Evolutionary conservation across 2,113 vertebrate species (phyloP).

Genomic region (Atractosteus spatula): DNA sequence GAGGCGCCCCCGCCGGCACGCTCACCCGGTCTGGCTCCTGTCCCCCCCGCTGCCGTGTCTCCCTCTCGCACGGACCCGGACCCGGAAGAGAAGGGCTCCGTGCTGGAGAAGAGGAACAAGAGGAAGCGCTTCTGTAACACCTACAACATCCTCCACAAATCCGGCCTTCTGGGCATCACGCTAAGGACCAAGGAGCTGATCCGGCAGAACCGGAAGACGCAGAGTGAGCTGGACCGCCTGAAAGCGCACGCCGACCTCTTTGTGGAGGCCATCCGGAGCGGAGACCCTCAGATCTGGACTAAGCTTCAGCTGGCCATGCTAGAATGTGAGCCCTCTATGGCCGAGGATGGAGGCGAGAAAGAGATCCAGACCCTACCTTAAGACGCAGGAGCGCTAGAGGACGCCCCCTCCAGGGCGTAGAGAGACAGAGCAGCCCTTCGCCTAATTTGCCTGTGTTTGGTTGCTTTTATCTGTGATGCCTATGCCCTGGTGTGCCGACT

Average conservation of each 20-base stretch:
- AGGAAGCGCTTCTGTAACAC: slow-evolving; percentile 85
- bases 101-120: slow-evolving; percentile 59
- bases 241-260: slow-evolving; percentile 82
- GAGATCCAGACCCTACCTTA: slow-evolving; percentile 16
- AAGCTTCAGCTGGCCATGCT: slow-evolving; percentile 75
- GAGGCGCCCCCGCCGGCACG: not conserved
- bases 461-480: too few relatives aligned
- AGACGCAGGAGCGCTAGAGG: not conserved
- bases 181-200: slow-evolving; percentile 91
- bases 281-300: slow-evolving; percentile 80
- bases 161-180: slow-evolving; percentile 82
- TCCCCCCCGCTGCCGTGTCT: slow-evolving; percentile 15
- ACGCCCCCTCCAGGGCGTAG: too few relatives aligned
- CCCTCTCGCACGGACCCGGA: slow-evolving; percentile 1
- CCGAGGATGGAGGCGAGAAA: slow-evolving; percentile 31
- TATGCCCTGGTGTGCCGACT: too few relatives aligned
- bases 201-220: slow-evolving; percentile 83
- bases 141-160: slow-evolving; percentile 78
- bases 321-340: slow-evolving; percentile 20
- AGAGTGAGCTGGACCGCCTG: slow-evolving; percentile 77
- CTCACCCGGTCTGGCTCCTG: slow-evolving; percentile 20
- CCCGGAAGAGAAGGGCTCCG: slow-evolving; percentile 22
- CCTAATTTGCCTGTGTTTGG: too few relatives aligned
- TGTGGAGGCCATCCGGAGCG: slow-evolving; percentile 74
- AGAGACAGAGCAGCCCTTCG: too few relatives aligned